Conservation (phyloP, 2,888 invertebrate species). For the Philopedon plagiatum region DNA sequence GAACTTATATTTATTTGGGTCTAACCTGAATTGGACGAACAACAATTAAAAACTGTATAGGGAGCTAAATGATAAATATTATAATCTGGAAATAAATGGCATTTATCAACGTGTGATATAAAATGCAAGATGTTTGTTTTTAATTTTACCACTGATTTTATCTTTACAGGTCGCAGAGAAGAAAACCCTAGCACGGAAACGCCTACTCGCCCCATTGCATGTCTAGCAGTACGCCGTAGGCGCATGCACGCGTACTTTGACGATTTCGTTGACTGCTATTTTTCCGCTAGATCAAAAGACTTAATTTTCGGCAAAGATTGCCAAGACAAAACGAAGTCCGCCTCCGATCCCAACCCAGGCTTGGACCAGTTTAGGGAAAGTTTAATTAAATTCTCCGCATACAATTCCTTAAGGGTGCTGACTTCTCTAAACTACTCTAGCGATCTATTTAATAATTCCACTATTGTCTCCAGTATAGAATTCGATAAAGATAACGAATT, state of each 20-base stretch:
- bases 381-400: constrained; percentile 87
- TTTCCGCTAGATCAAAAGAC: constrained; percentile 82
- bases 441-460: constrained; percentile 89
- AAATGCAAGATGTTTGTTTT: too few species aligned
- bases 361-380: constrained; percentile 87
- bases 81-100: too few species aligned
- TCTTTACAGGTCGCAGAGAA: constrained; percentile 55
- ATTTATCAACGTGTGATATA: too few species aligned
- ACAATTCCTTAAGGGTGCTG: constrained; percentile 82
- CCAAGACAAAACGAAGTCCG: constrained; percentile 61
- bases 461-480: constrained; percentile 92
- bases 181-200: constrained; percentile 56
- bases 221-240: constrained; percentile 78
- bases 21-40: too few species aligned
- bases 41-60: too few species aligned
- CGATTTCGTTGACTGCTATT: constrained; percentile 90
- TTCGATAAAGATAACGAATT: constrained; percentile 97
- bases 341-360: constrained; percentile 67
- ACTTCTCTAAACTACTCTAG: constrained; percentile 92
- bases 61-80: too few species aligned
- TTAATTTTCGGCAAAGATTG: constrained; percentile 74
- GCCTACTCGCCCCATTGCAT: constrained; percentile 53
- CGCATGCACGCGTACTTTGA: constrained; percentile 90
- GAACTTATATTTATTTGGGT: too few species aligned
- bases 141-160: not conserved